Conservation (phyloP, 2,113 vertebrate genomes). For the Boleophthalmus pectinirostris region DNA sequence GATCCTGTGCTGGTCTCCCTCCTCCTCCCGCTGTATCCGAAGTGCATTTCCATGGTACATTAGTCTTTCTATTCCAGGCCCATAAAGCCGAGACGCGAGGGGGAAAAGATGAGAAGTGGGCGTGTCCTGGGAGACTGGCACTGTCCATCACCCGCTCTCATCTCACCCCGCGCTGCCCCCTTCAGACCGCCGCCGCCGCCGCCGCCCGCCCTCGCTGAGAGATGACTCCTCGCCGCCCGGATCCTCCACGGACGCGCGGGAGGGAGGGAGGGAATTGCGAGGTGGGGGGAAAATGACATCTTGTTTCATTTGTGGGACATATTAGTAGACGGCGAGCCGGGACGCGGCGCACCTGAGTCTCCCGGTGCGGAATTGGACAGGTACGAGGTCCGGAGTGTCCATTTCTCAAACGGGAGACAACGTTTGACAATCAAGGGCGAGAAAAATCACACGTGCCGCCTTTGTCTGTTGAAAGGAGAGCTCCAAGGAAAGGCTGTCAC, state of each 20-base stretch:
- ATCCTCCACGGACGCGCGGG: constrained; percentile 65
- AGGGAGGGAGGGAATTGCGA: constrained; percentile 46
- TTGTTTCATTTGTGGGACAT: constrained; percentile 81
- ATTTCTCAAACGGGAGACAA: constrained; percentile 33
- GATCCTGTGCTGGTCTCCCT: too few species aligned
- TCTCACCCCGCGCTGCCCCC: constrained; percentile 91
- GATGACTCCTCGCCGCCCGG: constrained; percentile 92
- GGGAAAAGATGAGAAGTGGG: constrained; percentile 79
- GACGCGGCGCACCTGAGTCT: constrained; percentile 84
- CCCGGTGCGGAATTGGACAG: constrained; percentile 85
- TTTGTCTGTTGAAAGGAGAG: constrained; percentile 74
- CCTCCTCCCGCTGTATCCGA: too few species aligned
- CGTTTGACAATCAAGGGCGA: constrained; percentile 85
- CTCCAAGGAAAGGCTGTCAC: constrained; percentile 63
- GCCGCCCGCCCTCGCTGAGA: constrained; percentile 90
- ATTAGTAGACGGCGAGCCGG: constrained; percentile 72
- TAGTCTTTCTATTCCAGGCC: constrained; percentile 98
- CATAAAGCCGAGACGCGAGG: constrained; percentile 70
- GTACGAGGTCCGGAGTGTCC: constrained; percentile 74
- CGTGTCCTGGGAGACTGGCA: constrained; percentile 89
- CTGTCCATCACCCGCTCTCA: constrained; percentile 97
- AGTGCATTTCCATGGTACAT: constrained; percentile 99
- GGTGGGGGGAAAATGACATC: constrained; percentile 27
- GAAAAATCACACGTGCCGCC: constrained; percentile 64
- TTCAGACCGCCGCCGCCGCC: constrained; percentile 95